A percentile compares a stretch with the other conserved stretches of the same genome.
Evolutionary conservation across 2,113 vertebrate genomes (phyloP).

Genomic region (Sturnira hondurensis): DNA sequence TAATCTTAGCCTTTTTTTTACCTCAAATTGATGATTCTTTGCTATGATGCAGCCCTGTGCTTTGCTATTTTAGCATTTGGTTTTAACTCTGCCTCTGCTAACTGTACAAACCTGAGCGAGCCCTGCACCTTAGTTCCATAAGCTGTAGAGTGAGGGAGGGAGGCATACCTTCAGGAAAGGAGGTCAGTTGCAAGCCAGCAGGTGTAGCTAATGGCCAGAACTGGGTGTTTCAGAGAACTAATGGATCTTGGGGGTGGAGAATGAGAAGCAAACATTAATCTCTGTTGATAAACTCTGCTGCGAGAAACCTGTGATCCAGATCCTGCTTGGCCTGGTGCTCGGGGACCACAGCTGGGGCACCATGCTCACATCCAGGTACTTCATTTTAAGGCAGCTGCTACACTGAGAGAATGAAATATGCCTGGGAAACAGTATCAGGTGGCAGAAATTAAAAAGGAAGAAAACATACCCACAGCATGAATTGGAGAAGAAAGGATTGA

Average conservation of each 20-base stretch:
- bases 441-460: constrained; percentile 10
- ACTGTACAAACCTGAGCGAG: background rate
- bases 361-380: background rate
- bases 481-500: background rate
- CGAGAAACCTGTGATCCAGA: background rate
- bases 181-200: background rate
- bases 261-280: constrained; percentile 20
- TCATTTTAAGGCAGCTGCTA: background rate
- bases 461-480: background rate
- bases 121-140: background rate
- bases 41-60: background rate
- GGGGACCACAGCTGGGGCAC: background rate
- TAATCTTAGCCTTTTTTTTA: background rate
- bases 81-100: background rate
- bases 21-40: background rate
- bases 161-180: background rate
- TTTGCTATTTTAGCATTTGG: background rate
- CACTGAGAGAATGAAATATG: background rate
- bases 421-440: background rate
- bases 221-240: background rate
- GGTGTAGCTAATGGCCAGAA: background rate
- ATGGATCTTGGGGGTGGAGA: background rate
- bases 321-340: background rate
- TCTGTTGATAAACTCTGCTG: constrained; percentile 11
- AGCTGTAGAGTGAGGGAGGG: background rate